These are phyloP conservation scores for Podarcis cretensis DNA, from an alignment of 2,113 vertebrate genomes.

Conservation along the genomic window DNA sequence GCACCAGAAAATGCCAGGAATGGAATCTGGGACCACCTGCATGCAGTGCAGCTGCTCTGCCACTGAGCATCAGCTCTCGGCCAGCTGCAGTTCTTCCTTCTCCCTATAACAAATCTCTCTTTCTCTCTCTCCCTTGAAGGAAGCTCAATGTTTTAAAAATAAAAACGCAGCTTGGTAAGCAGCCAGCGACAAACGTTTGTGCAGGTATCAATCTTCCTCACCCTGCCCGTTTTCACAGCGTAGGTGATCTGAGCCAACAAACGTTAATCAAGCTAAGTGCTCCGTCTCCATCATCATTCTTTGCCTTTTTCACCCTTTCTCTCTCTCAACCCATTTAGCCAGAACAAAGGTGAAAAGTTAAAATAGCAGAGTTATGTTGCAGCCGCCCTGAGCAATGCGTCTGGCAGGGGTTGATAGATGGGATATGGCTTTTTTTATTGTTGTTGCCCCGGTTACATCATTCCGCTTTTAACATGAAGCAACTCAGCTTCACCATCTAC, in stretches of 20 bases:
- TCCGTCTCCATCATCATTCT: slow-evolving; percentile 45
- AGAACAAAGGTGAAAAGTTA: slow-evolving; percentile 35
- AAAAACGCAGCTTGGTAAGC: slow-evolving; percentile 1
- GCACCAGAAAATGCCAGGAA: no score
- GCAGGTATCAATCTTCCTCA: slow-evolving; percentile 47
- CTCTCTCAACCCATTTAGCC: neutral
- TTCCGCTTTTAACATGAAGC: neutral
- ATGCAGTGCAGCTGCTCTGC: no score
- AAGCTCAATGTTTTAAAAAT: neutral
- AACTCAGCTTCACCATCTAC: neutral
- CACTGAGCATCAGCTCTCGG: neutral
- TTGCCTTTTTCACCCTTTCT: slow-evolving; percentile 25
- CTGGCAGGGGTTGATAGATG: neutral
- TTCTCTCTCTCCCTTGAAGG: neutral
- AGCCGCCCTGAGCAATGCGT: neutral
- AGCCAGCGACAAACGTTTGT: slow-evolving; percentile 25
- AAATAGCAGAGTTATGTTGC: slow-evolving; percentile 22
- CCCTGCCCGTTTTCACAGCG: slow-evolving; percentile 54
- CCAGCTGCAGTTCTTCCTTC: neutral
- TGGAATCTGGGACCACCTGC: no score
- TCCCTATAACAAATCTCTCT: neutral
- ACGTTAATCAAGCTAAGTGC: slow-evolving; percentile 26
- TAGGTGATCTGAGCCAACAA: slow-evolving; percentile 57
- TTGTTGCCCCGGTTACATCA: neutral
- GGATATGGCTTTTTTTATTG: no score